Conservation (phyloP, 2,113 vertebrate genomes). For the Rhabdornis inornatus region DNA sequence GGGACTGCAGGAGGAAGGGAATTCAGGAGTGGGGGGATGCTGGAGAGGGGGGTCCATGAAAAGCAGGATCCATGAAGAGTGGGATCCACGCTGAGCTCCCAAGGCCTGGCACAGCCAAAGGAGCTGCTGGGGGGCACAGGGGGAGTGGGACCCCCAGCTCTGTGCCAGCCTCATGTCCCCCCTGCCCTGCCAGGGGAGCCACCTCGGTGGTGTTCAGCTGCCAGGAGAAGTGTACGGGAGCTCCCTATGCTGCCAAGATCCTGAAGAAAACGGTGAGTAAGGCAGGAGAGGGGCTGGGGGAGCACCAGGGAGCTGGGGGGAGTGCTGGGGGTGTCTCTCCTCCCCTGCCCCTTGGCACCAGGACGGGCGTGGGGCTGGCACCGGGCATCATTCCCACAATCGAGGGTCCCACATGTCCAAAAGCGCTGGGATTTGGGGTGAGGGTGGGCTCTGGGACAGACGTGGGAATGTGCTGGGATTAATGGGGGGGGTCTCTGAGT, state of each 20-base stretch:
- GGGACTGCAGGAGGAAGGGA: not conserved
- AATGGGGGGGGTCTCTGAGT: accelerated
- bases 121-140: not conserved
- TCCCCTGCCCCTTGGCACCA: accelerated
- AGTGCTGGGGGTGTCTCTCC: not conserved
- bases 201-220: slow-evolving; percentile 87
- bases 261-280: slow-evolving; percentile 87
- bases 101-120: not conserved
- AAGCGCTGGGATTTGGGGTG: not conserved
- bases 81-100: not conserved
- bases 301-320: not conserved
- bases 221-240: slow-evolving; percentile 82
- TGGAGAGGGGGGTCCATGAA: no score
- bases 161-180: not conserved
- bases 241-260: slow-evolving; percentile 82
- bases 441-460: not conserved
- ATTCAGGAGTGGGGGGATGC: not conserved
- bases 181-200: slow-evolving; percentile 73
- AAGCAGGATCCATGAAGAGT: accelerated
- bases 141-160: not conserved
- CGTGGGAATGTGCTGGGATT: not conserved
- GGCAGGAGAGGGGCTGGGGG: not conserved
- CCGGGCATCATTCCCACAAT: accelerated
- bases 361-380: accelerated
- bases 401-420: not conserved